These are phyloP conservation scores for Callorhinus ursinus DNA, from an alignment of 2,113 vertebrate genomes.

Conservation along the genomic window DNA sequence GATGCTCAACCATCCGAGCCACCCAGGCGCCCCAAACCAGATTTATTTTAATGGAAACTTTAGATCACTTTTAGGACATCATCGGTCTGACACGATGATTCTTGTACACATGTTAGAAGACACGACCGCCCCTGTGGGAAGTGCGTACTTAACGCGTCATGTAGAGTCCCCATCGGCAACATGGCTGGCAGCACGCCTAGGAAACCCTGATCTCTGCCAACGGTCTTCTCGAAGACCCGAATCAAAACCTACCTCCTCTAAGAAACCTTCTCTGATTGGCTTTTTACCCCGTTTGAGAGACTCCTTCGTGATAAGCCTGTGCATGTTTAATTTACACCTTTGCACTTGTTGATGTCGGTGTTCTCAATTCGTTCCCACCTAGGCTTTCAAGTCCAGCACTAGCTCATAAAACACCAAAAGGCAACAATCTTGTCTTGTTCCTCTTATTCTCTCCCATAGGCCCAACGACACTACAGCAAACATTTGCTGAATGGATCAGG, in stretches of 20 bases:
- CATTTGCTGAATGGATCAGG: neutral
- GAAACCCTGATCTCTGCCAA: neutral
- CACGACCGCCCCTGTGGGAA: accelerated
- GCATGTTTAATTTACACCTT: neutral
- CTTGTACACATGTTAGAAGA: neutral
- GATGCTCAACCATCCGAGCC: too few species aligned
- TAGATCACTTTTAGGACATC: too few species aligned
- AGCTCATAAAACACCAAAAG: neutral
- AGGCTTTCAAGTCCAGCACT: neutral
- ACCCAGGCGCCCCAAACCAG: neutral
- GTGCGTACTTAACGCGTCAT: accelerated
- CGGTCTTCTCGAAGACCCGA: neutral
- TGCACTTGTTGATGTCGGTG: too few species aligned
- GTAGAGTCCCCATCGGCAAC: neutral
- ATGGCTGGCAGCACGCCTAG: neutral
- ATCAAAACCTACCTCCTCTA: neutral
- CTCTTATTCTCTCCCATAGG: neutral
- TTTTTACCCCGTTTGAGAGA: neutral
- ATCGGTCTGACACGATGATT: neutral
- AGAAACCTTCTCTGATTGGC: neutral
- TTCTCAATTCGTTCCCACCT: neutral
- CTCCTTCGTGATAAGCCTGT: neutral
- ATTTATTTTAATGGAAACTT: neutral
- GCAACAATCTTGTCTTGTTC: neutral
- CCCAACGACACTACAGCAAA: neutral